Evolutionary conservation across 2,888 invertebrate genomes (phyloP), one percentile per base, ranked within the genome.

Genomic region (Autographa pulchrina): DNA sequence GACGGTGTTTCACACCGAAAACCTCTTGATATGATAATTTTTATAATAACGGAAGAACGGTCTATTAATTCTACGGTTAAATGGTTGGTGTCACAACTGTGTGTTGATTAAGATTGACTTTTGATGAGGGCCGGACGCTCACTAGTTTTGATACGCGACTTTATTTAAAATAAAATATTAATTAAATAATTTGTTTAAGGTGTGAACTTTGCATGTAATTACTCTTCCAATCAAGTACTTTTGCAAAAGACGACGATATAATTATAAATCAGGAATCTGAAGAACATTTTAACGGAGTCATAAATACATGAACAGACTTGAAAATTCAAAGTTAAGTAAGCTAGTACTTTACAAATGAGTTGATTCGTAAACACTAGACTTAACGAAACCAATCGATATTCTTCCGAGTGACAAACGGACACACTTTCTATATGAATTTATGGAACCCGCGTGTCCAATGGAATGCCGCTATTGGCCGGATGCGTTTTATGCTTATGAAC

Each of bases 11-110:
- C 75, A 84, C 84, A 77, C 82, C 84, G 65, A 72, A 71, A 67
- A 65, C 82, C 43, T 73, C 66, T 77, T 65, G 75, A 71, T 84
- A 85, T 84, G 85, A 78, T 86, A 87, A 86, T 88, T 83, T 73
- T 61, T 43, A 72, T 82, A 83, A 85, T 84, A 82, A 82, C 89
- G 87, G 89, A 86, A 86, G 86, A 82, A 68, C 70, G 61, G 64
- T 72, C 81, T 72, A 84, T 85, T 86, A 85, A 78, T 74, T 82
- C 77, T 80, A 86, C 83, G 71, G 81, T 74, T 68, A 77, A 78
- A 80, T 13, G 70, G 66, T 68, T 72, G 67, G 64, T 78, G 80
- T 81, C 84, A 80, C 81, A 78, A 79, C 70, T 52, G 48, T 20
- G 32, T 62, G 61, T 73, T 82, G 71, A 77, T 79, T 82, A 61